A percentile compares a stretch with the other conserved stretches of the same genome.
These are phyloP conservation scores for Epirrhoe alternata DNA, from an alignment of 2,888 invertebrate species.

Conservation along the genomic window DNA sequence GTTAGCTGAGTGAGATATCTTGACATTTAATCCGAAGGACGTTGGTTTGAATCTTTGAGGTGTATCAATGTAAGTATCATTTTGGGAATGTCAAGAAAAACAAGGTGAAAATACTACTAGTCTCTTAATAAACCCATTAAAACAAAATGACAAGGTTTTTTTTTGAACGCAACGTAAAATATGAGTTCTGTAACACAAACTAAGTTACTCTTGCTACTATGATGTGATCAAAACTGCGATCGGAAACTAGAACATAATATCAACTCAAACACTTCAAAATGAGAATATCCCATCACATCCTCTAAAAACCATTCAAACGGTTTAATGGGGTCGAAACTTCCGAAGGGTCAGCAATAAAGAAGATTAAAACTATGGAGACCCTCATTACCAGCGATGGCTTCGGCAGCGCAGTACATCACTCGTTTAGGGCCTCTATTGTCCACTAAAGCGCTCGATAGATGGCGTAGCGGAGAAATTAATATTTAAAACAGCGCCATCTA, in stretches of 20 bases:
- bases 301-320: conserved; percentile 49
- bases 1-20: too few species aligned
- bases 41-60: too few species aligned
- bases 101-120: too few species aligned
- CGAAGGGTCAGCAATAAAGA: conserved; percentile 77
- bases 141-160: too few species aligned
- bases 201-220: too few species aligned
- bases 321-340: conserved; percentile 58
- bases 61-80: too few species aligned
- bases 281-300: conserved; percentile 36
- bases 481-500: background rate
- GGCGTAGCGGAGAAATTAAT: background rate
- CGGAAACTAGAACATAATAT: background rate
- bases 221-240: background rate
- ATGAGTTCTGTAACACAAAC: too few species aligned
- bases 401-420: conserved; percentile 69
- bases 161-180: too few species aligned
- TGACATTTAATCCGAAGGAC: too few species aligned
- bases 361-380: conserved; percentile 77
- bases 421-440: conserved; percentile 32
- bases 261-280: conserved; percentile 16
- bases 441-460: background rate
- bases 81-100: too few species aligned
- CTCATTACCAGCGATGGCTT: conserved; percentile 66
- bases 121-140: too few species aligned